These are phyloP conservation scores for Volucella inflata DNA, from an alignment of 2,888 invertebrate genomes.

Conservation along the genomic window DNA sequence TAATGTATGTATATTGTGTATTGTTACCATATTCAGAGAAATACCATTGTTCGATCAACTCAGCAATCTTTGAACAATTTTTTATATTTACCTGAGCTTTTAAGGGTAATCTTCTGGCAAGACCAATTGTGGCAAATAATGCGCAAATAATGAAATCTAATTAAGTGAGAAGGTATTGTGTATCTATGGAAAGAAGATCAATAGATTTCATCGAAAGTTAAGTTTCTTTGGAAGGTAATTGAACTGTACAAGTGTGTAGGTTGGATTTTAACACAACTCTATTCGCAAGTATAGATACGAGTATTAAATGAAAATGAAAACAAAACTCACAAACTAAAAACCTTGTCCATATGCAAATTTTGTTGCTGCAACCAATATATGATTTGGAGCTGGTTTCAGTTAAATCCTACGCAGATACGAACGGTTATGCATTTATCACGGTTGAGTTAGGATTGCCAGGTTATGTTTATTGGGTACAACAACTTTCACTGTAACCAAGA, in stretches of 20 bases:
- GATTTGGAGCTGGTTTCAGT: conserved; percentile 51
- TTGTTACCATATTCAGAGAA: conserved; percentile 17
- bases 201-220: conserved; percentile 40
- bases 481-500: conserved; percentile 65
- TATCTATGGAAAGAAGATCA: conserved; percentile 8
- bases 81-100: conserved; percentile 28
- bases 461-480: conserved; percentile 41
- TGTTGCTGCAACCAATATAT: conserved; percentile 33
- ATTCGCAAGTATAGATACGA: conserved; percentile 17
- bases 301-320: conserved; percentile 31
- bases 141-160: conserved; percentile 43
- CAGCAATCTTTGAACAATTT: conserved; percentile 30
- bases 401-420: conserved; percentile 50
- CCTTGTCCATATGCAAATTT: conserved; percentile 57
- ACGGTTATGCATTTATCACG: conserved; percentile 13
- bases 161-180: conserved; percentile 28
- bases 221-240: conserved; percentile 47
- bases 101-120: conserved; percentile 29
- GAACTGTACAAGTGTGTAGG: conserved; percentile 59
- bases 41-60: conserved; percentile 43
- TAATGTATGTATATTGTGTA: not conserved
- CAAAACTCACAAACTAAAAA: conserved; percentile 16
- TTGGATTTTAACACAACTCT: conserved; percentile 32
- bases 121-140: conserved; percentile 35
- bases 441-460: conserved; percentile 29